Evolutionary conservation across 1,140 invertebrate genomes (phyloP).

Genomic region (Lordiphosa mommai): DNA sequence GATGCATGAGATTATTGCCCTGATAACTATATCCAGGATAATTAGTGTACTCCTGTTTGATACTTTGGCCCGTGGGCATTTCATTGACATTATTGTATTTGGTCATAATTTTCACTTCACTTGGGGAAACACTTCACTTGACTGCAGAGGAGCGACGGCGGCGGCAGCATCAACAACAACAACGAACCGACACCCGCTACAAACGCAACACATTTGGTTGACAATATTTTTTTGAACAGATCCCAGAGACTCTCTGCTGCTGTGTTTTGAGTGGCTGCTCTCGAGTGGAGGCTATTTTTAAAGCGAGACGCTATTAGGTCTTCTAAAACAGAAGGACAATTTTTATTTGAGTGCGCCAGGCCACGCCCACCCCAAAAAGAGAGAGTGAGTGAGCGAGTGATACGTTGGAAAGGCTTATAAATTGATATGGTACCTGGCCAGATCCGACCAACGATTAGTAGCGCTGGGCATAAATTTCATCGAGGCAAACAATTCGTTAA

Average conservation of each 20-base stretch:
- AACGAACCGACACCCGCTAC: constrained; percentile 56
- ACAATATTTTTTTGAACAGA: constrained; percentile 35
- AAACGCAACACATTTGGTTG: constrained; percentile 75
- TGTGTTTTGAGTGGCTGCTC: constrained; percentile 71
- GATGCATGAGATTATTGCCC: constrained; percentile 13
- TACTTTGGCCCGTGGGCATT: constrained; percentile 27
- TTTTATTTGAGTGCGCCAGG: constrained; percentile 5
- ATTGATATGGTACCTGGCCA: constrained; percentile 53
- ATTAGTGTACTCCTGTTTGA: constrained; percentile 66
- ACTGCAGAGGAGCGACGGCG: neutral
- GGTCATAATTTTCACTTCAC: constrained; percentile 41
- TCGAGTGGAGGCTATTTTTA: constrained; percentile 77
- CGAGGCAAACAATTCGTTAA: constrained; percentile 66
- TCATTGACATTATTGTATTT: constrained; percentile 58
- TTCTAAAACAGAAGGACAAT: constrained; percentile 49
- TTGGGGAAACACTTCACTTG: neutral
- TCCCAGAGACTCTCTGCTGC: constrained; percentile 40
- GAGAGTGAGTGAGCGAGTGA: constrained; percentile 2
- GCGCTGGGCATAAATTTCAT: constrained; percentile 66
- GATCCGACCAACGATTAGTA: constrained; percentile 40
- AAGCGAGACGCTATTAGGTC: constrained; percentile 58
- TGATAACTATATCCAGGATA: constrained; percentile 30
- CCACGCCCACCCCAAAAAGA: constrained; percentile 39
- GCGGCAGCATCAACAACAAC: neutral
- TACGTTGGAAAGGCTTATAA: constrained; percentile 66